These are phyloP conservation scores for Pinctada fucata DNA, from an alignment of 2,888 invertebrate species.

Conservation along the genomic window DNA sequence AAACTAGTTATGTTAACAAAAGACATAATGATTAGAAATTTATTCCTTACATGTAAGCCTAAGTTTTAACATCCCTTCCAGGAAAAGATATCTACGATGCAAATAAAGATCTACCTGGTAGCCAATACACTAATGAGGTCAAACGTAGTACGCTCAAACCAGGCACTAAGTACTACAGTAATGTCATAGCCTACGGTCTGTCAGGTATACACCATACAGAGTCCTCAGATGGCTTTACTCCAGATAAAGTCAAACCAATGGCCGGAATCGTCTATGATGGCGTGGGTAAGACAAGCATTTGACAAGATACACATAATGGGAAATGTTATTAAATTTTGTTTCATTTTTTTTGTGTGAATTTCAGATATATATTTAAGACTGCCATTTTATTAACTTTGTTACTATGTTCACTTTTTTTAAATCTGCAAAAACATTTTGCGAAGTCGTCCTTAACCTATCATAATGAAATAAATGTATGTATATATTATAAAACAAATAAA, in stretches of 20 bases:
- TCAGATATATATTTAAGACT: no score
- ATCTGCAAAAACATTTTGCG: no score
- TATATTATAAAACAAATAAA: no score
- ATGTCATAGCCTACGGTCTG: slow-evolving; percentile 31
- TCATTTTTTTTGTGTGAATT: no score
- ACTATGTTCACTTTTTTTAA: no score
- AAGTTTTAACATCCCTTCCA: not conserved
- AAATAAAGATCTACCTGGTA: not conserved
- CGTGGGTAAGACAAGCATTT: slow-evolving; percentile 17
- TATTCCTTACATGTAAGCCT: no score
- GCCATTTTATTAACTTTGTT: no score
- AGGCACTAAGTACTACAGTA: slow-evolving; percentile 28
- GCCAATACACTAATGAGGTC: not conserved
- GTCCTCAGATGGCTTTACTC: slow-evolving; percentile 33
- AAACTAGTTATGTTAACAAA: no score
- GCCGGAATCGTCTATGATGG: slow-evolving; percentile 34
- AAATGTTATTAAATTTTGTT: no score
- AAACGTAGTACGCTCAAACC: slow-evolving; percentile 7
- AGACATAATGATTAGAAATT: no score
- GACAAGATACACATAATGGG: not conserved
- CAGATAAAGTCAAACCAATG: slow-evolving; percentile 22
- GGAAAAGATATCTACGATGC: slow-evolving; percentile 24
- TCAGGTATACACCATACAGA: slow-evolving; percentile 31
- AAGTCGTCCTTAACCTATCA: no score
- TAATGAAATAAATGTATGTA: no score